Conservation (phyloP, 2,797 vertebrate genomes). For the Gallirallus australis region DNA sequence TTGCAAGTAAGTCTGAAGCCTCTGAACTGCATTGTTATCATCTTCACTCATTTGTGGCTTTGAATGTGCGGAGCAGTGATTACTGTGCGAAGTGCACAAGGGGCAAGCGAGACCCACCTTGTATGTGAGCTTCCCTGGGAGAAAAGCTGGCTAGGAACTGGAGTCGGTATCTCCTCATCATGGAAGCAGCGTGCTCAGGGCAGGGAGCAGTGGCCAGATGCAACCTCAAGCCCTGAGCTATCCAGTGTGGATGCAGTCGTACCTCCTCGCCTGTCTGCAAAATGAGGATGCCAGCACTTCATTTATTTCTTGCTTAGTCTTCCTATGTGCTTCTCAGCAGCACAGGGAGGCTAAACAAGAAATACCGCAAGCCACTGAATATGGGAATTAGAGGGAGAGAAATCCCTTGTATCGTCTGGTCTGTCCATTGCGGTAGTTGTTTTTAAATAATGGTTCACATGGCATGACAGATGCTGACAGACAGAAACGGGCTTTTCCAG, state of each 20-base stretch:
- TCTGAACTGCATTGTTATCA: background rate
- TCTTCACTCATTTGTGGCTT: background rate
- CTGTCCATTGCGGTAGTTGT: background rate
- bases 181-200: fast-evolving
- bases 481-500: background rate
- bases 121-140: background rate
- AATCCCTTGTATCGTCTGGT: background rate
- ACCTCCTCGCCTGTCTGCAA: background rate
- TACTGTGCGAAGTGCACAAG: background rate
- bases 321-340: background rate
- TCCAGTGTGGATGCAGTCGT: background rate
- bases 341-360: background rate
- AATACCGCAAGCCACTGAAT: background rate
- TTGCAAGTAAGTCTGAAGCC: background rate
- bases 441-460: background rate
- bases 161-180: background rate
- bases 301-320: background rate
- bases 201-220: background rate
- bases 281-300: background rate
- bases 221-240: background rate
- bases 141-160: background rate
- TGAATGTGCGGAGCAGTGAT: background rate
- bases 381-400: background rate
- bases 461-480: background rate
- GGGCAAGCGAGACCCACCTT: background rate